Evolutionary conservation across 2,888 invertebrate genomes (phyloP), one percentile per base, ranked within the genome.

Genomic region (Agrotis ipsilon): DNA sequence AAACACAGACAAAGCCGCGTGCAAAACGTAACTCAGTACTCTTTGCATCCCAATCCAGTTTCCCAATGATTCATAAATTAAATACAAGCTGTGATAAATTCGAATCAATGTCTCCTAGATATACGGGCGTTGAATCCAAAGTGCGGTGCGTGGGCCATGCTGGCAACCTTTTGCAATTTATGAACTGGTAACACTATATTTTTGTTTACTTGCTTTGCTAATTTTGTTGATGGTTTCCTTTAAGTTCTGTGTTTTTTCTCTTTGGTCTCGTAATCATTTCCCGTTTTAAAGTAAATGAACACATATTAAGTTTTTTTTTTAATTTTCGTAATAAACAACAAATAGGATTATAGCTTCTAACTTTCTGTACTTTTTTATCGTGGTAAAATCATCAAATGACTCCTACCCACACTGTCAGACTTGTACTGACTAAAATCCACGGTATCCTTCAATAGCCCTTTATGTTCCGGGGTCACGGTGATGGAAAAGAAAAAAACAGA

Each of bases 31-130:
- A 61, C 54, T 43, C 19, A 24, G 14, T 46, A 63, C 49, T 72
- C 78, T 77, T 81, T 81, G 63, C 57, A 58, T 7, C 54, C 32
- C 43, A 67, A 19, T 68, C 63, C 49, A 58, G 78, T 64, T 65
- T 81, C 46, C 57, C 27, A 81, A 72, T 81, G 82, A 72, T 82
- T 82, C 78, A 82, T 81, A 78, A 78, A 78, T 78, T 78, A 51
- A 58, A 72, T 72, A 43, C 60, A 57, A 78, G 63, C 72, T 68
- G 57, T 64, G 57, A 78, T 78, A 78, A 78, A 78, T 78, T 82
- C 82, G 82, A 82, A 78, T 78, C 82, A 78, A 63, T 78, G 78
- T 78, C 82, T 11, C 52, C 66, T 82, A 78, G 82, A 62, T 59
- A 81, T 78, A 78, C 67, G 54, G 79, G 55, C 49, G 19, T 21